Percentiles rank a stretch among this genome's conserved stretches.
Conservation (phyloP, 2,113 vertebrate genomes). For the Microcebus ravelobensis region DNA sequence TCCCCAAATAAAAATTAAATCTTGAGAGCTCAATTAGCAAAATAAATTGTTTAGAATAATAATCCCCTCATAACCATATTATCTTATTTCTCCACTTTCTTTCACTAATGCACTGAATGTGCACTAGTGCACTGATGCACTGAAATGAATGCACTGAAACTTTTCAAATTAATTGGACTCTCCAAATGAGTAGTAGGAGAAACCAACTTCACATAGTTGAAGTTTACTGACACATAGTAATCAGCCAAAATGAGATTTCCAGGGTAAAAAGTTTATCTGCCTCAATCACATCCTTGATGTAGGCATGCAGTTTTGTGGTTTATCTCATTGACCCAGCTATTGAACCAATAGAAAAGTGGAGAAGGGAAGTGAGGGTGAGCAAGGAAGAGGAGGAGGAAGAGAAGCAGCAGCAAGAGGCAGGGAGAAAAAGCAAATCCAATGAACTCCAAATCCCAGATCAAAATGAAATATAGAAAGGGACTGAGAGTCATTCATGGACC, state of each 20-base stretch:
- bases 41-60: slow-evolving; percentile 69
- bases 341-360: background rate
- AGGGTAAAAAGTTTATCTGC: slow-evolving; percentile 46
- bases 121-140: too few species aligned
- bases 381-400: background rate
- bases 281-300: background rate
- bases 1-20: slow-evolving; percentile 74
- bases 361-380: background rate
- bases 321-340: background rate
- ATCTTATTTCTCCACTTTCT: slow-evolving; percentile 32
- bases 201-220: background rate
- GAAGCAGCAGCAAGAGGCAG: background rate
- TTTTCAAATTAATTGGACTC: slow-evolving; percentile 57
- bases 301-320: background rate
- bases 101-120: background rate
- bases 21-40: slow-evolving; percentile 74
- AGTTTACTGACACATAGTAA: slow-evolving; percentile 32
- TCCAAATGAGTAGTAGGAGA: background rate
- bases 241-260: slow-evolving; percentile 23
- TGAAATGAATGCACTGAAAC: background rate
- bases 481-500: background rate
- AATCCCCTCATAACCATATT: slow-evolving; percentile 10
- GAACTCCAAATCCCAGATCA: background rate
- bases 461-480: background rate
- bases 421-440: background rate